Conservation (phyloP, 2,797 vertebrate genomes). For the Nyctalus aviator region DNA sequence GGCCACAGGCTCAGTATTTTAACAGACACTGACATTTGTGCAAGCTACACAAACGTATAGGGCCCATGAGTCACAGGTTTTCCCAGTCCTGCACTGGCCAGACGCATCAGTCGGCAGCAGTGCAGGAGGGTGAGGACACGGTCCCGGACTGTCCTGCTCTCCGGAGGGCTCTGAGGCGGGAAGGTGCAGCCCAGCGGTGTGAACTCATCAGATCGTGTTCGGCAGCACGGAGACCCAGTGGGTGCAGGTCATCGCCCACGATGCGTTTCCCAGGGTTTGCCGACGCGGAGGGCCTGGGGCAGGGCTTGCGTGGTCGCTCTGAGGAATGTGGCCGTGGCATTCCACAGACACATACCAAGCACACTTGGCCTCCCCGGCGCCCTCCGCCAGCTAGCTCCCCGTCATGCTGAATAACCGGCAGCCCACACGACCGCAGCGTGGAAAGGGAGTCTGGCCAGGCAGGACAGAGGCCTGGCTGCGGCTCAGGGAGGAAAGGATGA, state of each 20-base stretch:
- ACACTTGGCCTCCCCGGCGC: conserved; percentile 76
- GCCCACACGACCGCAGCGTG: not conserved
- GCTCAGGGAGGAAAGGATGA: not conserved
- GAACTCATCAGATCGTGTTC: conserved; percentile 74
- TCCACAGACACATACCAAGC: conserved; percentile 90
- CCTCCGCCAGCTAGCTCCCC: conserved; percentile 43
- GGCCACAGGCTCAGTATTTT: not conserved
- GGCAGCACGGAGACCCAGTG: conserved; percentile 78
- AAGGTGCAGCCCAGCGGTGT: conserved; percentile 56
- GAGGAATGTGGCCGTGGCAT: conserved; percentile 90
- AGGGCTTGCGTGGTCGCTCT: conserved; percentile 84
- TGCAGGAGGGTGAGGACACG: not conserved
- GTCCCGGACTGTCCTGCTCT: not conserved
- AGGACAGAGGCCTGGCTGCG: not conserved
- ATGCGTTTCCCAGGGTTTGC: conserved; percentile 81
- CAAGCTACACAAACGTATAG: not conserved
- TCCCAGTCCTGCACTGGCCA: not conserved
- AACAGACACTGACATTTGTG: not conserved
- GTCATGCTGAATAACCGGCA: conserved; percentile 11
- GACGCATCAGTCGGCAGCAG: fast-evolving
- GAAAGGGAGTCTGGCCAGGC: not conserved
- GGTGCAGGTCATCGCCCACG: conserved; percentile 85
- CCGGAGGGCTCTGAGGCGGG: not conserved
- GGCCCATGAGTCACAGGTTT: not conserved
- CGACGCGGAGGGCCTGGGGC: conserved; percentile 35